phyloP scores from a whole-genome alignment of 1,140 invertebrate species.

The Drosophila ambigua region DNA sequence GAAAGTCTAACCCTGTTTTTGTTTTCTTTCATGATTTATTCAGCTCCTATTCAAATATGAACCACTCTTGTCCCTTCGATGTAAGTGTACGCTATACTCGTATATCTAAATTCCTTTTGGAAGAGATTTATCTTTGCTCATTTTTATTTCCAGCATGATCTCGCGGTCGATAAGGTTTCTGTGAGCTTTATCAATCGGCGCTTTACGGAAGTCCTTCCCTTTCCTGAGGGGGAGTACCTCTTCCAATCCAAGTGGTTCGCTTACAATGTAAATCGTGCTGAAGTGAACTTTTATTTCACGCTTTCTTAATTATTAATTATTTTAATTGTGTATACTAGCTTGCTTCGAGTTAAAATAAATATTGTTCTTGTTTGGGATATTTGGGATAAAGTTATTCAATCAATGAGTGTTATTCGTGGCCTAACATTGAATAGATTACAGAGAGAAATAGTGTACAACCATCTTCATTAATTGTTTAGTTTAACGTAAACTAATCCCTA shows the following conservation, averaged over 20 bases:
- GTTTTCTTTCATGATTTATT: background rate
- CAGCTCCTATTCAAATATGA: constrained; percentile 1
- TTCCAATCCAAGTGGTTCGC: constrained; percentile 2
- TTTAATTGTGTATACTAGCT: background rate
- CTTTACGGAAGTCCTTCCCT: background rate
- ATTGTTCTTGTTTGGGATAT: constrained; percentile 3
- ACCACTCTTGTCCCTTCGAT: constrained; percentile 4
- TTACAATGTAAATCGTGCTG: constrained; percentile 6
- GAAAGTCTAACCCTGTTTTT: constrained; percentile 4
- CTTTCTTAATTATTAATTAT: background rate
- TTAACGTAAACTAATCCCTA: constrained; percentile 61
- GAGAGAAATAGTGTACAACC: background rate
- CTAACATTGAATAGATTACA: constrained; percentile 28
- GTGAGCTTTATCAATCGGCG: background rate
- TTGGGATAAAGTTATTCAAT: constrained; percentile 33
- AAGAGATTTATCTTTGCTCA: too few relatives aligned
- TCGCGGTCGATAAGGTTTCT: constrained; percentile 1
- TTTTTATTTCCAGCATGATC: constrained; percentile 10
- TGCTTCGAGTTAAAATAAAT: background rate
- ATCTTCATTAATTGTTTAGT: constrained; percentile 26
- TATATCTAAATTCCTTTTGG: too few relatives aligned
- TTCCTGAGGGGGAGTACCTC: background rate
- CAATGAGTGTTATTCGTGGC: constrained; percentile 50
- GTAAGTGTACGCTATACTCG: too few relatives aligned
- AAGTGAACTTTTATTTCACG: background rate